These are phyloP conservation scores for Mastomys natalensis DNA, from an alignment of 2,113 vertebrate species.

Conservation along the genomic window DNA sequence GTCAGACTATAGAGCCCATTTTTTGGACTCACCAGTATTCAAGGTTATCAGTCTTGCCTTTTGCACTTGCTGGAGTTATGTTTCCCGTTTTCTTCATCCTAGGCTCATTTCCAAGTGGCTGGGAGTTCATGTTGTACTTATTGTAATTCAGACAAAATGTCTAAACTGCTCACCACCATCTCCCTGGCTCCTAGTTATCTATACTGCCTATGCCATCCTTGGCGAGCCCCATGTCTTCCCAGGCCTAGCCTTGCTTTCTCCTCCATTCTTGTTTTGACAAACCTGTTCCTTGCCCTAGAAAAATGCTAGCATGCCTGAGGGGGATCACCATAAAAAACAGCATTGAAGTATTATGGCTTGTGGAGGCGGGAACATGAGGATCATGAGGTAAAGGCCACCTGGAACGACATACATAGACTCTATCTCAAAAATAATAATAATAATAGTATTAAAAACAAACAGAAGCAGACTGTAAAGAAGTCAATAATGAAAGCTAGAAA, in stretches of 20 bases:
- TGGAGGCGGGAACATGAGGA: neutral
- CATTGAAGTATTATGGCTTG: neutral
- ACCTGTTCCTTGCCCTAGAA: neutral
- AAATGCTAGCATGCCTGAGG: neutral
- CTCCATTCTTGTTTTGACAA: neutral
- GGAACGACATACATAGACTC: neutral
- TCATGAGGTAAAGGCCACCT: neutral
- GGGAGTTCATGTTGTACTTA: neutral
- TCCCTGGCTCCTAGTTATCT: neutral
- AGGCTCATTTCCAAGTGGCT: conserved; percentile 54
- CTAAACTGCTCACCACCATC: neutral
- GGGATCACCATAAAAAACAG: neutral
- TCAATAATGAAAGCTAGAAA: neutral
- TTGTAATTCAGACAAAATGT: conserved; percentile 46
- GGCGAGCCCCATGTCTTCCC: rapidly evolving
- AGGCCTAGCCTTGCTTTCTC: neutral
- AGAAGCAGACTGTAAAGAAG: neutral
- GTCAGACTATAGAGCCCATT: neutral
- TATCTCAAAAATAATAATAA: neutral
- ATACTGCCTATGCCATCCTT: too few species aligned
- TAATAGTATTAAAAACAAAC: neutral
- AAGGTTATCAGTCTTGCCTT: conserved; percentile 20
- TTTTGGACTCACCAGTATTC: neutral
- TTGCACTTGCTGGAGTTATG: neutral
- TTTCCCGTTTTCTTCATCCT: neutral